These are phyloP conservation scores for Aphyosemion australe DNA, from an alignment of 2,113 vertebrate genomes.

Conservation along the genomic window DNA sequence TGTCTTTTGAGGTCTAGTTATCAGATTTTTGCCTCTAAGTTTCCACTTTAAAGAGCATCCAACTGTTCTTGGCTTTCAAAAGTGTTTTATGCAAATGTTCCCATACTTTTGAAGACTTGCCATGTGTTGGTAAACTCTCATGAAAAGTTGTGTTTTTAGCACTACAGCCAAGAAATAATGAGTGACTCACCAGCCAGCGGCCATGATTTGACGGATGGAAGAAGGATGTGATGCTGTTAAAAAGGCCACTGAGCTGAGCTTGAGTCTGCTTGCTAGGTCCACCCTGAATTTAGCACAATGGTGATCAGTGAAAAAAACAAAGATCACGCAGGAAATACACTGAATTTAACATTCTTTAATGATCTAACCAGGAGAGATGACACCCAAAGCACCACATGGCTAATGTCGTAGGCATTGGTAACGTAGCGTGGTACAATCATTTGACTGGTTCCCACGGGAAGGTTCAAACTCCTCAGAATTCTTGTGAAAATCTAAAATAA, in stretches of 20 bases:
- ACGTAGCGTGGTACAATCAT: slow-evolving; percentile 91
- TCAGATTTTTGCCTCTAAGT: no score
- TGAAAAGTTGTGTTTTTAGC: not conserved
- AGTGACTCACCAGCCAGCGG: slow-evolving; percentile 92
- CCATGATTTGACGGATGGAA: slow-evolving; percentile 98
- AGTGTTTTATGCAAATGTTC: not conserved
- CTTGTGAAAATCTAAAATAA: slow-evolving; percentile 92
- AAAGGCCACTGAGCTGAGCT: slow-evolving; percentile 91
- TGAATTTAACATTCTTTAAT: not conserved
- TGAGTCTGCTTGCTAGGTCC: slow-evolving; percentile 95
- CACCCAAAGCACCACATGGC: slow-evolving; percentile 95
- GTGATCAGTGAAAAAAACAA: not conserved
- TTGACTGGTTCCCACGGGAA: slow-evolving; percentile 96
- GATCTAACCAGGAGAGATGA: slow-evolving; percentile 91
- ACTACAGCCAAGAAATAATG: not conserved
- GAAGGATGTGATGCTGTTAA: slow-evolving; percentile 95
- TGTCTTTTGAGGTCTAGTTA: not conserved
- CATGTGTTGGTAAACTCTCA: no score
- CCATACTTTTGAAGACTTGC: not conserved
- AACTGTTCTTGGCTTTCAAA: no score
- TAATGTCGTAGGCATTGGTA: slow-evolving; percentile 94
- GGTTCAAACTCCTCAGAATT: slow-evolving; percentile 94
- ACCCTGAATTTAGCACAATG: slow-evolving; percentile 79
- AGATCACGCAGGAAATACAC: not conserved
- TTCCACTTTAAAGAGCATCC: not conserved